Base-by-base conservation (phyloP, 2,797 vertebrate genomes). In the Gila robusta region DNA sequence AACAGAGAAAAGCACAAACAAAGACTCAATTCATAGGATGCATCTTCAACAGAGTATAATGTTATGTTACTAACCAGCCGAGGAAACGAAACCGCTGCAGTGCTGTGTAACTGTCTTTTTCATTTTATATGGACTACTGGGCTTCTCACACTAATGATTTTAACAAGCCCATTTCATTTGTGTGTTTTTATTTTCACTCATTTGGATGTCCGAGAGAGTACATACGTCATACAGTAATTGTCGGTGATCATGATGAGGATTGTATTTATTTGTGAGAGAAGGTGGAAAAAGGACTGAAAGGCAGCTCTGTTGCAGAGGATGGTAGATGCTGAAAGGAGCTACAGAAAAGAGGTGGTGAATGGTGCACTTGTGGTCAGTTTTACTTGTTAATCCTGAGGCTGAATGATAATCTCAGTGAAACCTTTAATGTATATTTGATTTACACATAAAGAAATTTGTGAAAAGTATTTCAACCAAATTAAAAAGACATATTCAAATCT, bases 241-340 rank as follows among this genome's bases (percentile, higher is more conserved):
- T 66, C 17, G 6, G 54, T 92, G 87, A 28, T 56, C 49, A 92
- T 92, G 92, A 86, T 89, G 87, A 87, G 89, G 91, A 92, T 90
- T 81, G 67, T 94, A 93, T 94, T 95, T 95, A 91, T 94, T 94
- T 92, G 92, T 92, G 91, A 89, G 84, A 52, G 39, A 91, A 93
- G 70, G 88, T 93, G 92, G 91, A 89, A 94, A 93, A 92, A 71
- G 14, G 32, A 62, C 54, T 73, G 93, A 96, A 96, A 93, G 91
- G 83, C 88, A 9, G 76, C 89, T 92, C 91, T 94, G 94, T 95
- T 81, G 78, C 6, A 83, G 87, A 67, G 2, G 37, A 56, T 72
- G 83, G 72, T 39, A 82, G 41, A 89, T 69, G 86, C 88, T 89
- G 32, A 0, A 49, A 87, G 66, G 14, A 11, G 69, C 85, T 86